These are phyloP conservation scores for Gambelia wislizenii DNA, from an alignment of 2,797 vertebrate species.

Conservation along the genomic window DNA sequence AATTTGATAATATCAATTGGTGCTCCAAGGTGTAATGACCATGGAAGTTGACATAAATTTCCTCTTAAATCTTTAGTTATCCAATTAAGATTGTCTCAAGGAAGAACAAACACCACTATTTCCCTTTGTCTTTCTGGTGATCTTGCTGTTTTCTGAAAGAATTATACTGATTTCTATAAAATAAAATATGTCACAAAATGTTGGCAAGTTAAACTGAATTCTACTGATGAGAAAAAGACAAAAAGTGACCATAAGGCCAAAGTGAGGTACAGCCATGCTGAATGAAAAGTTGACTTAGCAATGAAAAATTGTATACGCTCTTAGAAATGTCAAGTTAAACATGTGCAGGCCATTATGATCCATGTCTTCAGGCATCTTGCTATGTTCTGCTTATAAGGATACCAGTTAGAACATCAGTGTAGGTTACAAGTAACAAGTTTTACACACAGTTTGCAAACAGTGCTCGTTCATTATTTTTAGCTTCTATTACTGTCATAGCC, in stretches of 20 bases:
- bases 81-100: background rate
- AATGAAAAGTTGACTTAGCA: background rate
- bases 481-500: too few species aligned
- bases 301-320: too few species aligned
- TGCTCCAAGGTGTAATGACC: conserved; percentile 11
- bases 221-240: too few species aligned
- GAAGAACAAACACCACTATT: background rate
- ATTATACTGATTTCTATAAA: background rate
- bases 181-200: background rate
- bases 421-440: too few species aligned
- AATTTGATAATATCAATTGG: conserved; percentile 17
- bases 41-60: conserved; percentile 3
- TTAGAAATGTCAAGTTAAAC: too few species aligned
- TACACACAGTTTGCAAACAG: too few species aligned
- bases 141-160: background rate
- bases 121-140: background rate
- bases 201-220: background rate
- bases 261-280: background rate
- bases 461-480: too few species aligned
- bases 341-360: too few species aligned
- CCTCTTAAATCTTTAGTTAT: conserved; percentile 18
- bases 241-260: background rate
- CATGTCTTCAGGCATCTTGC: too few species aligned
- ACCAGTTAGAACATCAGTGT: too few species aligned
- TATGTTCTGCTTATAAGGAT: too few species aligned